phyloP scores from a whole-genome alignment of 2,888 invertebrate species.

The Elmis aenea region DNA sequence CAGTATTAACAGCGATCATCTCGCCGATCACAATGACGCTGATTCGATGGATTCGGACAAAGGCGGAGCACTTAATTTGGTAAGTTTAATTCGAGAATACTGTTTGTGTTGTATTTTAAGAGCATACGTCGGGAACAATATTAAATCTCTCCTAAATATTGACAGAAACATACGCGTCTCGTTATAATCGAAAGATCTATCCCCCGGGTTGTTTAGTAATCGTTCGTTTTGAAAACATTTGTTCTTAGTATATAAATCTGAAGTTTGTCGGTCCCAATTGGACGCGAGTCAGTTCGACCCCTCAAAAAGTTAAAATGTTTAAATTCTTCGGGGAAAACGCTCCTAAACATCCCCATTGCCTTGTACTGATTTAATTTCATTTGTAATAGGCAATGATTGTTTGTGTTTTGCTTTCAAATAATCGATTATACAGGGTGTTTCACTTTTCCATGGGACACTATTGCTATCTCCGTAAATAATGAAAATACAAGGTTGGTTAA shows the following conservation, averaged over 20 bases:
- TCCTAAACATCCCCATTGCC: conserved; percentile 24
- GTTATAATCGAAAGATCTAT: conserved; percentile 29
- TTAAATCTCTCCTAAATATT: conserved; percentile 35
- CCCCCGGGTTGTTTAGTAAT: conserved; percentile 33
- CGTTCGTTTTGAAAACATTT: conserved; percentile 38
- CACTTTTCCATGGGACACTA: too few species aligned
- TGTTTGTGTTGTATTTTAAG: too few species aligned
- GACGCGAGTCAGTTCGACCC: conserved; percentile 31
- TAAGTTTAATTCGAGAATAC: conserved; percentile 41
- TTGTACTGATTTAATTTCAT: conserved; percentile 30
- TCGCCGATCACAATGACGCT: conserved; percentile 52
- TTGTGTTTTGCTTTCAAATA: too few species aligned
- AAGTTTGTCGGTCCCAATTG: conserved; percentile 36
- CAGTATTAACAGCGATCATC: conserved; percentile 55
- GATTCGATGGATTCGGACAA: conserved; percentile 62
- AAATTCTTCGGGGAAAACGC: conserved; percentile 43
- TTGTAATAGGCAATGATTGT: too few species aligned
- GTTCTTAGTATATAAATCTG: conserved; percentile 40
- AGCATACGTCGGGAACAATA: not conserved
- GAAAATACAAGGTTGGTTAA: too few species aligned
- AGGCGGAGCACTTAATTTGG: conserved; percentile 57
- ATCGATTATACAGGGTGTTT: too few species aligned
- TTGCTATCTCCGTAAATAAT: too few species aligned
- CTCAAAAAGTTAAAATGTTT: conserved; percentile 46
- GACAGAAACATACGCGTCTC: conserved; percentile 19